Base-by-base conservation (phyloP, 2,113 vertebrate species). In the Petaurus breviceps region DNA sequence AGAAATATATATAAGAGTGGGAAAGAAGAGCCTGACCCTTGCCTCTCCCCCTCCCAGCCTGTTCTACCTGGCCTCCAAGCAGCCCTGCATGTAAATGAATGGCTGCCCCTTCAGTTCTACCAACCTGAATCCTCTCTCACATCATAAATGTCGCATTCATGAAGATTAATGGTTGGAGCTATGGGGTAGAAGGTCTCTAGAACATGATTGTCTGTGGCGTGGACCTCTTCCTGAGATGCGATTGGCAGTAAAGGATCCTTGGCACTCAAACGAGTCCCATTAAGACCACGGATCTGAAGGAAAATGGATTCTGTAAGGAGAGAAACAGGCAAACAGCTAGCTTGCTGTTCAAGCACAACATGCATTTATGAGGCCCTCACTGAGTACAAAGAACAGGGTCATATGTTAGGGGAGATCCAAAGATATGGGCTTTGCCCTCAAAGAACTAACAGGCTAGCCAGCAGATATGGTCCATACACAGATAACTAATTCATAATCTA, bases 171-270 rank as follows among this genome's bases (percentile, higher is more conserved):
- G 1, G 99, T 99, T 11, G 99, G 99, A 0, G 99, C 98, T 53
- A 99, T 98, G 12, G 99, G 99, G 93, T 99, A 98, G 97, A 99
- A 99, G 22, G 98, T 98, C 96, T 99, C 99, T 54, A 99, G 98
- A 89, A 96, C 91, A 0, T 99, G 97, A 46, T 97, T 97, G 50
- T 96, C 97, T 0, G 99, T 99, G 90, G 98, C 98, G 47, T 97
- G 95, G 22, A 99, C 98, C 92, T 99, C 99, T 92, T 99, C 98
- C 91, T 97, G 97, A 93, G 99, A 99, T 54, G 99, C 99, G 19
- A 99, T 57, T 49, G 98, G 97, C 31, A 99, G 98, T 96, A 99
- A 98, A 52, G 99, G 99, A 57, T 98, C 98, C 98, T 98, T 95
- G 77, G 99, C 98, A 97, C 94, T 99, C 91, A 99, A 91, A 49